These are phyloP conservation scores for Endomychus coccineus DNA, from an alignment of 2,888 invertebrate genomes.

Conservation along the genomic window DNA sequence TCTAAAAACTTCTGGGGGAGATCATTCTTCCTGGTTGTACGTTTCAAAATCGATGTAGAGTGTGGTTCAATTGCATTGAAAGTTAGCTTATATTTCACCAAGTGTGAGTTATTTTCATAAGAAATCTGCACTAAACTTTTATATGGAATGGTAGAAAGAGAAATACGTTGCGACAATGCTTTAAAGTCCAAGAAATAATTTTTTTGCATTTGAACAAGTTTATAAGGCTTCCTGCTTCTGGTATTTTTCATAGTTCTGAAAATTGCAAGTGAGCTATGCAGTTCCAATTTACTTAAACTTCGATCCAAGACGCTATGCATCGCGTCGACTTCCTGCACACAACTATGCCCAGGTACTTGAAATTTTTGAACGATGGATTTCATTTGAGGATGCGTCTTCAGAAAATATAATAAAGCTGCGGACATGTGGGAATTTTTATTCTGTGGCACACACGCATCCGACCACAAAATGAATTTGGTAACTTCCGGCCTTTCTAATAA, in stretches of 20 bases:
- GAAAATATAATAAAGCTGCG: conserved; percentile 7
- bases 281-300: conserved; percentile 5
- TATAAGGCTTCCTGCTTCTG: conserved; percentile 7
- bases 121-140: no score
- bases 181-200: no score
- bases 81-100: no score
- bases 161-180: no score
- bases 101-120: no score
- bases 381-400: conserved; percentile 6
- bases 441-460: conserved; percentile 12
- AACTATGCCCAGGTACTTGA: conserved; percentile 8
- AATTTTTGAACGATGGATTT: conserved; percentile 8
- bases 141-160: no score
- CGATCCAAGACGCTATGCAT: conserved; percentile 6
- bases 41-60: no score
- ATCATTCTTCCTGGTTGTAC: no score
- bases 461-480: no score
- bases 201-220: conserved; percentile 6
- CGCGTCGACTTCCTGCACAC: conserved; percentile 10
- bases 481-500: no score
- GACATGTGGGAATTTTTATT: conserved; percentile 11
- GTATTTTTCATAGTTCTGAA: conserved; percentile 2
- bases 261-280: conserved; percentile 5
- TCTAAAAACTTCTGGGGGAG: no score
- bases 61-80: no score